Evolutionary conservation across 2,797 vertebrate species (phyloP).

Genomic region (Argyrosomus regius): DNA sequence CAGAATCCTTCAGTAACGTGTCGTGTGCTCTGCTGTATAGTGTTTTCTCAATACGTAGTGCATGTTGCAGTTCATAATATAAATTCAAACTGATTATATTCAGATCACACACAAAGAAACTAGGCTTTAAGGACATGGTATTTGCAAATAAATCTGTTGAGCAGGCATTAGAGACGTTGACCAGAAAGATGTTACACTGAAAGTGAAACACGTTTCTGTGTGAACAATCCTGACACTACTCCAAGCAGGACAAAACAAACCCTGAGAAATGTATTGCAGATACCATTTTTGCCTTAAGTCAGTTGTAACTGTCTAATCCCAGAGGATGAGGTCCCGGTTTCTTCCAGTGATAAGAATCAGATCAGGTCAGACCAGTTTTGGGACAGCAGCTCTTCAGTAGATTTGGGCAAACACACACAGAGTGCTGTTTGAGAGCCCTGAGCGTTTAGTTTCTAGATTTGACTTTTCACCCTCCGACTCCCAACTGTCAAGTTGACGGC

Average conservation of each 20-base stretch:
- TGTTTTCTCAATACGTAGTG: constrained; percentile 61
- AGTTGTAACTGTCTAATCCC: constrained; percentile 36
- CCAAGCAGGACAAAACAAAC: constrained; percentile 57
- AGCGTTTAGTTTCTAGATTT: constrained; percentile 45
- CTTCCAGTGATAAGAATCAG: constrained; percentile 47
- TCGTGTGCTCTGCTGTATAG: constrained; percentile 64
- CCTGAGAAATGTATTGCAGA: constrained; percentile 17
- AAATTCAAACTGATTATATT: constrained; percentile 36
- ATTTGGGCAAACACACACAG: constrained; percentile 34
- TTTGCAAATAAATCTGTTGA: constrained; percentile 24
- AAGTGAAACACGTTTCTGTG: neutral
- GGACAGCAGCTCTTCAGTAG: constrained; percentile 44
- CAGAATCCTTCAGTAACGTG: constrained; percentile 63
- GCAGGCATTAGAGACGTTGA: neutral
- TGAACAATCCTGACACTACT: neutral
- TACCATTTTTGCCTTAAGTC: constrained; percentile 14
- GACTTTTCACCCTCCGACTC: constrained; percentile 22
- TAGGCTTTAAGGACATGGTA: constrained; percentile 21
- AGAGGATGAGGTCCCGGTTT: constrained; percentile 46
- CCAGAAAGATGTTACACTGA: constrained; percentile 3
- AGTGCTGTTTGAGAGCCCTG: constrained; percentile 43
- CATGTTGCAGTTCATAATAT: constrained; percentile 70
- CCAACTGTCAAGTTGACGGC: constrained; percentile 35
- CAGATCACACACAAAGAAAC: constrained; percentile 27
- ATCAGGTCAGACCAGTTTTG: constrained; percentile 76